These are phyloP conservation scores for Lipotes vexillifer DNA, from an alignment of 2,113 vertebrate species.

Conservation along the genomic window DNA sequence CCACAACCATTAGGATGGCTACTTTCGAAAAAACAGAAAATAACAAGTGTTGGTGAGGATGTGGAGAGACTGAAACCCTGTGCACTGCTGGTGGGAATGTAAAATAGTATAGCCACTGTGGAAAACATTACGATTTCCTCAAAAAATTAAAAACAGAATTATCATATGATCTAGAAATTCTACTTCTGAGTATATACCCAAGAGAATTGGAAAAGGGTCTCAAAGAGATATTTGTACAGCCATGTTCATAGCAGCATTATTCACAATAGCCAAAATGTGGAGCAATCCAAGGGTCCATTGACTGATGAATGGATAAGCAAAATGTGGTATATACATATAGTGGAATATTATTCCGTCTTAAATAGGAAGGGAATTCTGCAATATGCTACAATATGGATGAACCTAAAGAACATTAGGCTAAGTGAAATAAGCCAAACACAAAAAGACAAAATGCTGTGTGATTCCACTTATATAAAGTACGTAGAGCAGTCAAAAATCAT, in stretches of 20 bases:
- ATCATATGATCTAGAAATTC: not conserved
- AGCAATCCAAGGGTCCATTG: not conserved
- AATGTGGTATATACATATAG: not conserved
- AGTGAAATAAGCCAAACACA: not conserved
- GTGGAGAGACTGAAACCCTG: not conserved
- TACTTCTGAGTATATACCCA: not conserved
- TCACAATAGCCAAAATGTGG: not conserved
- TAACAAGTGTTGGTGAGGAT: not conserved
- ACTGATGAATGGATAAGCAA: not conserved
- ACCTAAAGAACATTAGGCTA: not conserved
- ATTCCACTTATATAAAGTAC: not conserved
- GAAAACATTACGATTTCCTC: not conserved
- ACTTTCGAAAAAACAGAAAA: not conserved
- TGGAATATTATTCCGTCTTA: not conserved
- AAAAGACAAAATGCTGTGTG: not conserved
- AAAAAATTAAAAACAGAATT: not conserved
- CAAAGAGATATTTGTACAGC: not conserved
- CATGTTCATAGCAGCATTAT: not conserved
- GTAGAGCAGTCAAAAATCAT: not conserved
- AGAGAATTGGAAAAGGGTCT: not conserved
- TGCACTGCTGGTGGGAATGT: not conserved
- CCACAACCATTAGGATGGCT: not conserved
- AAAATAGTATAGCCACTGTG: not conserved
- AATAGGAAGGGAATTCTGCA: not conserved
- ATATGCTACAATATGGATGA: not conserved